These are phyloP conservation scores for Myodes glareolus DNA, from an alignment of 2,113 vertebrate species.

Conservation along the genomic window DNA sequence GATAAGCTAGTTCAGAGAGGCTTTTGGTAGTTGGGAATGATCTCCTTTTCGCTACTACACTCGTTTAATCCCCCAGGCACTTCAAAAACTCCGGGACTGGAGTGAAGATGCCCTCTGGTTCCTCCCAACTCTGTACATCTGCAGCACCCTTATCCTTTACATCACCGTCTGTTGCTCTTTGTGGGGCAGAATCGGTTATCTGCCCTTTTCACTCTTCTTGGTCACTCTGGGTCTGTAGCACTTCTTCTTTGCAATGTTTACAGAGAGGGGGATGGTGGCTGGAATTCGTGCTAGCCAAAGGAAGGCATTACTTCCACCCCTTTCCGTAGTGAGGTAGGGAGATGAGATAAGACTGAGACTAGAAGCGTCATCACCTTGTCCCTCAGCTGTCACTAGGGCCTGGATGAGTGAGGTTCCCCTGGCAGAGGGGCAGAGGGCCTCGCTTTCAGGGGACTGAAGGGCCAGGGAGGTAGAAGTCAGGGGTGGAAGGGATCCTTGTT, in stretches of 20 bases:
- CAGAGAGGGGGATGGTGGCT: not conserved
- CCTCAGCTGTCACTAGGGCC: not conserved
- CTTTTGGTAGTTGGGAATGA: not conserved
- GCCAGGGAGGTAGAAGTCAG: not conserved
- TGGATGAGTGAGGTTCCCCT: not conserved
- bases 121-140: not conserved
- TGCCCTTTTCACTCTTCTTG: not conserved
- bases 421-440: not conserved
- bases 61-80: not conserved
- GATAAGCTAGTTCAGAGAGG: not conserved
- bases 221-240: not conserved
- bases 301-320: not conserved
- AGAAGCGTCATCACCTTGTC: not conserved
- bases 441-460: not conserved
- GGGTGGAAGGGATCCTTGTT: not conserved
- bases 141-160: not conserved
- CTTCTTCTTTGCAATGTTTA: not conserved
- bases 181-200: not conserved
- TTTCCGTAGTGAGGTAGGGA: not conserved
- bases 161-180: not conserved
- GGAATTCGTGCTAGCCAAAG: not conserved
- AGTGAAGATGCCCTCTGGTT: not conserved
- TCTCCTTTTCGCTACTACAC: not conserved
- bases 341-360: not conserved
- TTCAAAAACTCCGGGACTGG: conserved; percentile 20